These are phyloP conservation scores for Spilarctia lutea DNA, from an alignment of 2,888 invertebrate genomes.

Conservation along the genomic window DNA sequence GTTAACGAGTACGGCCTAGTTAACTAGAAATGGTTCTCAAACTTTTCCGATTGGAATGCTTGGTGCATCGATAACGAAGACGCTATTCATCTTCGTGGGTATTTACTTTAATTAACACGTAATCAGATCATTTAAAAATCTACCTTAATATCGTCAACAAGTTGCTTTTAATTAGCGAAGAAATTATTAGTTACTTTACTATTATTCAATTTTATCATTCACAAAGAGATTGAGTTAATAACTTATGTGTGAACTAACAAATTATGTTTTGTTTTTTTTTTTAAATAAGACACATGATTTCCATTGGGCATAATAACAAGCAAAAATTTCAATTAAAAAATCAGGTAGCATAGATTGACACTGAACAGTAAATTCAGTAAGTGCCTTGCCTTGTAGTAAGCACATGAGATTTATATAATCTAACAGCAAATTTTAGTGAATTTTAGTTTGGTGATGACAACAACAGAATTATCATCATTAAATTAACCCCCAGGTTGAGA, in stretches of 20 bases:
- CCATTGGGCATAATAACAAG: not conserved
- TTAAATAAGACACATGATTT: not conserved
- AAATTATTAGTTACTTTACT: no score
- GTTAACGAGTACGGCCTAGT: constrained; percentile 37
- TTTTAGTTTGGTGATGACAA: no score
- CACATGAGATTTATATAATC: no score
- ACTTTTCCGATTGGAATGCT: not conserved
- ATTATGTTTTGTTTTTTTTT: no score
- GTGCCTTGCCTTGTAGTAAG: no score
- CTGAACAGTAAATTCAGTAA: not conserved
- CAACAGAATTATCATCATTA: not conserved
- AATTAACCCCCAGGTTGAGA: not conserved
- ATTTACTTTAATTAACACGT: not conserved
- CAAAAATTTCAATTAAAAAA: not conserved
- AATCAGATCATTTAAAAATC: not conserved
- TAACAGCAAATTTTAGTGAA: no score
- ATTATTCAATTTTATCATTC: no score
- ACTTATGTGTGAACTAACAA: not conserved
- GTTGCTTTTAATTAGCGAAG: no score
- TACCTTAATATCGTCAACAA: not conserved
- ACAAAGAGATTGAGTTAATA: no score
- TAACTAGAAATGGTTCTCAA: constrained; percentile 4
- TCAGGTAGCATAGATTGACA: not conserved
- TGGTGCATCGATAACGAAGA: not conserved
- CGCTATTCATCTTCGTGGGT: not conserved